These are phyloP conservation scores for Puffinus mauretanicus DNA, from an alignment of 2,113 vertebrate species.

Conservation along the genomic window DNA sequence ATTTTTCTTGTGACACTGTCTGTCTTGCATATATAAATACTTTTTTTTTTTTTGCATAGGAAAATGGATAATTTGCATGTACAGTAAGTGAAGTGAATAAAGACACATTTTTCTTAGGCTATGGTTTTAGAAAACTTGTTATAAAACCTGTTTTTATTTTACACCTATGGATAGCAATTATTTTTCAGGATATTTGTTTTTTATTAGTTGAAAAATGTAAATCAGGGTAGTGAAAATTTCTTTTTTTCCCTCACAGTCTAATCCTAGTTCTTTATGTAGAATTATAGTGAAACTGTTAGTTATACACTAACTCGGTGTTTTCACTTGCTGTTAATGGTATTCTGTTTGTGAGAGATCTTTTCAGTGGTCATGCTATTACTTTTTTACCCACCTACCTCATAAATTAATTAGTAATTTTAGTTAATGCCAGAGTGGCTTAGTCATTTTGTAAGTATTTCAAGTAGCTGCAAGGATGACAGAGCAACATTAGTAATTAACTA, in stretches of 20 bases:
- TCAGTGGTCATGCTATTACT: background rate
- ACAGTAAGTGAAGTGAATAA: background rate
- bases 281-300: background rate
- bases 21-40: background rate
- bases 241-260: background rate
- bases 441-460: constrained; percentile 16
- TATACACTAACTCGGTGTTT: background rate
- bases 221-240: background rate
- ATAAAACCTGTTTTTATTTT: background rate
- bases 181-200: background rate
- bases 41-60: background rate
- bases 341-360: background rate
- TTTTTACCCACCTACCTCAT: background rate
- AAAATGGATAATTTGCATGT: background rate
- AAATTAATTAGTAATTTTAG: constrained; percentile 52
- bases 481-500: constrained; percentile 27
- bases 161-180: background rate
- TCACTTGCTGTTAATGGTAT: background rate
- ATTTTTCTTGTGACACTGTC: background rate
- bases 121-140: background rate
- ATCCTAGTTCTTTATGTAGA: background rate
- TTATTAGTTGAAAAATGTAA: background rate
- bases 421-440: background rate
- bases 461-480: constrained; percentile 15
- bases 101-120: background rate